Evolutionary conservation across 2,113 vertebrate species (phyloP), one percentile per base, ranked within the genome.

Genomic region (Hemibagrus wyckioides): DNA sequence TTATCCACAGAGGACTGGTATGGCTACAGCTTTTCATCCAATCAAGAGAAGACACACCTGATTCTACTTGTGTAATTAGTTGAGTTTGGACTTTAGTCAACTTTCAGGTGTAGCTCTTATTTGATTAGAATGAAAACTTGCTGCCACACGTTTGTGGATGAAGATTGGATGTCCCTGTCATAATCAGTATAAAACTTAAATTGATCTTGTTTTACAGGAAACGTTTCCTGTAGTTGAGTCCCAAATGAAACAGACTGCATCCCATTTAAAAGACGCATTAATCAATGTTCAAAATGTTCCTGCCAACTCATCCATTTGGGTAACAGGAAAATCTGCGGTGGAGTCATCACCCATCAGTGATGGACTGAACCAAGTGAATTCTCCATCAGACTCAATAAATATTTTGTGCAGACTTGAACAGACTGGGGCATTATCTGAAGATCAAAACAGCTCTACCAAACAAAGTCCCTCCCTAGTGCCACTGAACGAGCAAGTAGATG

Each of bases 401-500:
- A 59, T 1, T n/a, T 76, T 33, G 19, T 76, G 23, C 17, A 21
- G 52, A 2, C 15, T 4, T 30, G 28, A 86, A 76, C 83, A 33
- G 87, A 41, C 0, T 28, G 56, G 19, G 54, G 61, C 3, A 13
- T 56, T 23, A 33, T 9, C 0, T n/a, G 80, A 6, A 5, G 19
- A 57, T 9, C 25, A 65, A 36, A 65, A 86, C 15, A 52, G 73
- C 6, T 28, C 83, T 89, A 11, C 76, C 1, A 28, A 56, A 33
- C n/a, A 79, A 15, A 39, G 44, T 19, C 41, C 59, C 19, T 39
- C 61, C 2, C 21, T 1, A 54, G 8, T 41, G 33, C 33, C 3
- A 13, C 25, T n/a, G 33, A 86, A 85, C 36, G 82, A 71, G 11
- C 87, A 33, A 15, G 79, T 71, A 30, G 90, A 86, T 79, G 93